Base-by-base conservation (phyloP, 2,888 invertebrate genomes). In the Gasteruption jaculator region DNA sequence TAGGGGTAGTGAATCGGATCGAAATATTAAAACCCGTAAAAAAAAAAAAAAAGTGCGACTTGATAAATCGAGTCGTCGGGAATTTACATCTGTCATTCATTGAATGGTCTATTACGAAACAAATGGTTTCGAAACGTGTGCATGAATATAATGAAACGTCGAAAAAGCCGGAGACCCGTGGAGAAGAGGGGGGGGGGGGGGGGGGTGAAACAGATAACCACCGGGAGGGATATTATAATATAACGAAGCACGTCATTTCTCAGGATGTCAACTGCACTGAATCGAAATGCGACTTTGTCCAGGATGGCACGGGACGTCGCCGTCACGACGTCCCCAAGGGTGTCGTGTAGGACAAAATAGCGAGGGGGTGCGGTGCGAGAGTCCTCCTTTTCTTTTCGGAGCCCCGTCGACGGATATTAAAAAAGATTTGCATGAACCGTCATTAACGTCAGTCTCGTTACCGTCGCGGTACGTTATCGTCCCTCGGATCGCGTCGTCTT, bases 361-460 rank as follows among this genome's bases (percentile, higher is more conserved):
- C 58, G 55, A 41, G 21, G 54, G n/a, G n/a, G n/a, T n/a, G n/a
- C n/a, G n/a, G n/a, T n/a, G n/a, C n/a, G n/a, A n/a, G n/a, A n/a
- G n/a, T n/a, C n/a, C n/a, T n/a, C n/a, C n/a, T n/a, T n/a, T n/a
- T n/a, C n/a, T n/a, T 46, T 45, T 49, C 50, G 60, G 47, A 56
- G 63, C 64, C 66, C 67, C 67, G 65, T 68, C 68, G 65, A 60
- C 63, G 63, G 61, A 68, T 66, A 68, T 68, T 68, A 68, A 68
- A n/a, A n/a, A 68, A 63, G 67, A 68, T 68, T 68, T 68, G 68
- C 68, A 68, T 68, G 62, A 63, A 64, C 65, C 62, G 67, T 68
- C 63, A 63, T 63, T 60, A 61, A 61, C 56, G 57, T 61, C 60
- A 57, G 59, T 61, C 58, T 60, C 59, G 58, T 55, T 59, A 54